A percentile compares a stretch with the other conserved stretches of the same genome.
Conservation (phyloP, 2,113 vertebrate genomes). For the Miniopterus natalensis region DNA sequence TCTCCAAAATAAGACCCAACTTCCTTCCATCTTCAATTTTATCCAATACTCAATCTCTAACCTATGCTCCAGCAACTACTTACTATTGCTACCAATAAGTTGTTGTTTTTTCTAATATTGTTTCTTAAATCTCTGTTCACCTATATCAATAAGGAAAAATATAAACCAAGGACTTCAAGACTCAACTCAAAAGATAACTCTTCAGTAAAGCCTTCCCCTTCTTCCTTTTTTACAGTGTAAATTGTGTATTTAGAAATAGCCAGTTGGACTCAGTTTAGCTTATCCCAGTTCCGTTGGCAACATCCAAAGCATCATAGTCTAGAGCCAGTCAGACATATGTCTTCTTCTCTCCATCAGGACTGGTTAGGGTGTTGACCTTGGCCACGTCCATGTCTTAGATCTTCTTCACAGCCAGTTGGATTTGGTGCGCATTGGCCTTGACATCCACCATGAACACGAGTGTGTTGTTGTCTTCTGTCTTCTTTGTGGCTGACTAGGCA, state of each 20-base stretch:
- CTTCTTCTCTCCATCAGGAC: background rate
- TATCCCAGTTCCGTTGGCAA: background rate
- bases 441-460: background rate
- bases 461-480: background rate
- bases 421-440: background rate
- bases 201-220: background rate
- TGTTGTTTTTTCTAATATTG: background rate
- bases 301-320: background rate
- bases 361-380: background rate
- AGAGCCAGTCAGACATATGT: background rate
- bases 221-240: background rate
- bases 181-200: background rate
- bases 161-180: background rate
- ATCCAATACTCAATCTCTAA: background rate
- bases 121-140: background rate
- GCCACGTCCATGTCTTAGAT: background rate
- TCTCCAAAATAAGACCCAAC: background rate
- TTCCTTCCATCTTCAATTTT: background rate
- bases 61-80: background rate
- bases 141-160: background rate
- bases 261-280: background rate
- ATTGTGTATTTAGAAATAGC: background rate
- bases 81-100: background rate
- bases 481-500: background rate
- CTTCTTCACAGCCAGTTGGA: background rate